These are phyloP conservation scores for Cyclura pinguis DNA, from an alignment of 2,797 vertebrate genomes.

Conservation along the genomic window DNA sequence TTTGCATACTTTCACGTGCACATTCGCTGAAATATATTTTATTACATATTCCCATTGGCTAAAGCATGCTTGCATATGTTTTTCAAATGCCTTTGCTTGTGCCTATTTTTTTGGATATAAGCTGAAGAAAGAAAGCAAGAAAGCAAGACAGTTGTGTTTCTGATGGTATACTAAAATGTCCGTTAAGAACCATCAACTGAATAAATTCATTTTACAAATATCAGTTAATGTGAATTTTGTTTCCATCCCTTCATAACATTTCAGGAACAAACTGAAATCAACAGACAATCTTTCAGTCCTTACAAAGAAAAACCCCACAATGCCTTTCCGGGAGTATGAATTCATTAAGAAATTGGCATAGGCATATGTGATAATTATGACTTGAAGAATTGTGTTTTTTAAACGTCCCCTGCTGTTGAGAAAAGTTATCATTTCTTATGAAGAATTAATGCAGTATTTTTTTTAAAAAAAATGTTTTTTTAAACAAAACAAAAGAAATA, in stretches of 20 bases:
- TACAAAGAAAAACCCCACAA: neutral
- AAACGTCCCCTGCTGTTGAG: constrained; percentile 4
- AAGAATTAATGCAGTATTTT: constrained; percentile 9
- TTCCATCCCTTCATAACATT: neutral
- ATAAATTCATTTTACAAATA: neutral
- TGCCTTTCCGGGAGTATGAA: constrained; percentile 3
- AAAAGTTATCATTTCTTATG: constrained; percentile 10
- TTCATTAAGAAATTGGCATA: constrained; percentile 17
- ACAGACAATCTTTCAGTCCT: neutral
- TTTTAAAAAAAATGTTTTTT: neutral
- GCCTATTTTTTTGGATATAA: neutral
- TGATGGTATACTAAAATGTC: neutral
- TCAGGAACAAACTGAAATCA: neutral
- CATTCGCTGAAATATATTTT: neutral
- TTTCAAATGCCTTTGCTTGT: neutral
- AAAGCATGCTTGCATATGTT: neutral
- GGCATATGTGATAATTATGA: constrained; percentile 32
- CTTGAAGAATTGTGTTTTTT: constrained; percentile 50
- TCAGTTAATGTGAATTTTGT: neutral
- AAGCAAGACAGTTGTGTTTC: no score
- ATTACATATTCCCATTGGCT: neutral
- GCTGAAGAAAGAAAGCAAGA: neutral
- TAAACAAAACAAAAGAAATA: neutral
- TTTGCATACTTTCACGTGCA: neutral
- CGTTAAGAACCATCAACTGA: neutral